phyloP scores from a whole-genome alignment of 2,888 invertebrate species.

The Ennomos quercinarius region DNA sequence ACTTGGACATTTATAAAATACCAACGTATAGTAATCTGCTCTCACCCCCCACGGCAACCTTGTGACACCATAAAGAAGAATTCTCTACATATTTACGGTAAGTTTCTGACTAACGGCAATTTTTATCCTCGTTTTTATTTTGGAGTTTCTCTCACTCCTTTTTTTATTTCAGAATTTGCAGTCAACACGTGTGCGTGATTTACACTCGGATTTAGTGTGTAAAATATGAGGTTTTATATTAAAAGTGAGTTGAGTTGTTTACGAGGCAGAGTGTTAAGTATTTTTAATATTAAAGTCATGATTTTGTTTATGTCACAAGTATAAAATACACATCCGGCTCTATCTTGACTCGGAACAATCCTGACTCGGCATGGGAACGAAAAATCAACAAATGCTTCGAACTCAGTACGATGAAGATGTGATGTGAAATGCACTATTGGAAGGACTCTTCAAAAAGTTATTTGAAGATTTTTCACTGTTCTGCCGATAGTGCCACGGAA shows the following conservation, averaged over 20 bases:
- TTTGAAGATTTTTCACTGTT: too few species aligned
- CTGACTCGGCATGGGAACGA: too few species aligned
- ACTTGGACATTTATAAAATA: constrained; percentile 44
- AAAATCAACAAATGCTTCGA: too few species aligned
- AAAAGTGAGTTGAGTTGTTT: constrained; percentile 13
- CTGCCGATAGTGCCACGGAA: too few species aligned
- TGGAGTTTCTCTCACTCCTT: constrained; percentile 17
- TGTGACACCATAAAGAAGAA: constrained; percentile 42
- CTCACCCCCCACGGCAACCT: constrained; percentile 37
- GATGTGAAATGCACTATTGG: too few species aligned
- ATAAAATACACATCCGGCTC: too few species aligned
- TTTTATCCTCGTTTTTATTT: constrained; percentile 35
- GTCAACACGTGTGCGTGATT: constrained; percentile 34
- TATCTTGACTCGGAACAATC: too few species aligned
- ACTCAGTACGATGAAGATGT: too few species aligned
- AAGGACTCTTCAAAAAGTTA: too few species aligned
- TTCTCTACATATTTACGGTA: constrained; percentile 41
- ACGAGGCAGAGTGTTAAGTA: constrained; percentile 2
- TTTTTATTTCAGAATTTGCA: constrained; percentile 22
- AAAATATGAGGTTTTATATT: constrained; percentile 26
- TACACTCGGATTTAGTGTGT: constrained; percentile 19
- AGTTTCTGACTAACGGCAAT: constrained; percentile 36
- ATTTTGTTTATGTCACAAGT: neutral
- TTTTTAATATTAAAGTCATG: neutral
- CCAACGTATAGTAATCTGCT: constrained; percentile 39